Evolutionary conservation across 2,113 vertebrate species (phyloP).

Genomic region (Entomyzon cyanotis): DNA sequence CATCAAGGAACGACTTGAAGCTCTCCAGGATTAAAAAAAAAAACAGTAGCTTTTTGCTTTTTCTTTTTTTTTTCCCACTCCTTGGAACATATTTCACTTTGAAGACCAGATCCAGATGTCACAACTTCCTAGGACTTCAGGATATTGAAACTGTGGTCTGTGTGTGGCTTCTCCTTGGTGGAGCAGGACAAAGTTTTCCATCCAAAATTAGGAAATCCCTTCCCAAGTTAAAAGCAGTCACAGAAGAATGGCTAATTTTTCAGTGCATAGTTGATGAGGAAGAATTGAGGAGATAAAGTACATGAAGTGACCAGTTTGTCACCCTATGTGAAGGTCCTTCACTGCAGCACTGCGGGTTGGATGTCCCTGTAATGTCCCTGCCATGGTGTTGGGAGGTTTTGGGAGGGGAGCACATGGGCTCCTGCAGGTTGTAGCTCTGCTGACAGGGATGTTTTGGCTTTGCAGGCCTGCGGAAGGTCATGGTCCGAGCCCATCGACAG

Average conservation of each 20-base stretch:
- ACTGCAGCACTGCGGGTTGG: background rate
- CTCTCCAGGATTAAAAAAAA: background rate
- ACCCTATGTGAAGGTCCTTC: background rate
- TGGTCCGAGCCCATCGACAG: slow-evolving; percentile 95
- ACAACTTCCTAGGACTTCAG: background rate
- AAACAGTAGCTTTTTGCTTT: background rate
- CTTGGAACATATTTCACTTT: background rate
- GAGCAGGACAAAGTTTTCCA: background rate
- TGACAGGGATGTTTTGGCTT: background rate
- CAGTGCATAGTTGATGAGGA: background rate
- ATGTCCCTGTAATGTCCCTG: background rate
- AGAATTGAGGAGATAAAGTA: background rate
- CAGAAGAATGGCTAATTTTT: background rate
- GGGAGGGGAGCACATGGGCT: rapidly evolving
- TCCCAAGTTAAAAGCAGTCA: background rate
- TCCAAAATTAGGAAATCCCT: background rate
- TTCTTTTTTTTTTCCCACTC: background rate
- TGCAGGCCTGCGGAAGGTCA: slow-evolving; percentile 91
- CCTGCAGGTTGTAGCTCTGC: background rate
- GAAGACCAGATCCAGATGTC: background rate
- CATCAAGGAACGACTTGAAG: background rate
- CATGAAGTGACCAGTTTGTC: background rate
- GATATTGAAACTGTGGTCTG: background rate
- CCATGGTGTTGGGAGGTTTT: rapidly evolving
- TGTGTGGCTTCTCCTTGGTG: background rate